These are phyloP conservation scores for Caenorhabditis sp. DNA, from an alignment of 2,888 invertebrate genomes.

Conservation along the genomic window DNA sequence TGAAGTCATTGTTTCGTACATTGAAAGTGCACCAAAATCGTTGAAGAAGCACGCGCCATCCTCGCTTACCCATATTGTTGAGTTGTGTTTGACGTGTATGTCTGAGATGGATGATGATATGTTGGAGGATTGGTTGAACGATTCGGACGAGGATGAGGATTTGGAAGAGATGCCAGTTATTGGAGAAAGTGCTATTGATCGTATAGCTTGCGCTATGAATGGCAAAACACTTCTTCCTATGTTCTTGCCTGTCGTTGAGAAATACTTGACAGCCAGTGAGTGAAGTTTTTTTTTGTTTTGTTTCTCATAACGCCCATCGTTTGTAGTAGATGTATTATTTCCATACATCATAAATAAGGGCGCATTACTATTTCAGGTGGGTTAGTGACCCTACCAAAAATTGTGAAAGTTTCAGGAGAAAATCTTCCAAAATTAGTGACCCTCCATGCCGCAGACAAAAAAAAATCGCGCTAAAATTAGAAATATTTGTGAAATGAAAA, in stretches of 20 bases:
- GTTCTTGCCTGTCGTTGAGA: constrained; percentile 37
- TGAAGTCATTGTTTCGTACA: constrained; percentile 83
- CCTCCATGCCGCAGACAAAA: no score
- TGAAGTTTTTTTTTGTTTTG: background rate
- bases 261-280: constrained; percentile 9
- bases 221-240: constrained; percentile 89
- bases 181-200: constrained; percentile 93
- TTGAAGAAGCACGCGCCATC: constrained; percentile 88
- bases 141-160: constrained; percentile 85
- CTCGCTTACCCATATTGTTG: constrained; percentile 81
- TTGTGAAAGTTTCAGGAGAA: no score
- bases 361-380: no score
- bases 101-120: constrained; percentile 92
- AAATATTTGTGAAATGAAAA: no score
- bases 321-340: no score
- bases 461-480: no score
- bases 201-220: constrained; percentile 94
- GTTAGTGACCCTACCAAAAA: no score
- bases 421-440: no score
- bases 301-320: no score
- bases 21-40: constrained; percentile 95
- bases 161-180: constrained; percentile 89
- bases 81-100: constrained; percentile 89
- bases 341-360: no score
- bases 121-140: constrained; percentile 83